Conservation (phyloP, 2,888 invertebrate genomes). For the Drosophila mimica region DNA sequence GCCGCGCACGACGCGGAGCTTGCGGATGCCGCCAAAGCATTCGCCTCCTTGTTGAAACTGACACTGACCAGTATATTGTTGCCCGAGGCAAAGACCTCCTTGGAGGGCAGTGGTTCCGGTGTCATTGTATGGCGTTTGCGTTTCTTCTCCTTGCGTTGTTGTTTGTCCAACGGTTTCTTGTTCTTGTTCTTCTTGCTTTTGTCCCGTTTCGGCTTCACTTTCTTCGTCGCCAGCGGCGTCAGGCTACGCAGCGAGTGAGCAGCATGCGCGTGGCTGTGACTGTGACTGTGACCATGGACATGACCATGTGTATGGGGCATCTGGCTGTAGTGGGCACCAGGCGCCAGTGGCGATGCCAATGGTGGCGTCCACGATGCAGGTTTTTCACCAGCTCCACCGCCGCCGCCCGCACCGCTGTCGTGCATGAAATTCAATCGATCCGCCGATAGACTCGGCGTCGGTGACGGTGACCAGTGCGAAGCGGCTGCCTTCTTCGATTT, state of each 20-base stretch:
- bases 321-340: constrained; percentile 48
- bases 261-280: background rate
- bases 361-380: constrained; percentile 88
- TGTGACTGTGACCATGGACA: constrained; percentile 4
- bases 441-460: constrained; percentile 86
- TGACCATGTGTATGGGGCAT: constrained; percentile 18
- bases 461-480: constrained; percentile 83
- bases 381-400: constrained; percentile 57
- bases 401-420: constrained; percentile 20
- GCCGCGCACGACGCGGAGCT: background rate
- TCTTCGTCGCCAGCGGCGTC: constrained; percentile 80
- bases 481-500: constrained; percentile 72
- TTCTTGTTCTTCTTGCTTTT: constrained; percentile 84
- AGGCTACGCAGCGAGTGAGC: constrained; percentile 44
- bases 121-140: constrained; percentile 83
- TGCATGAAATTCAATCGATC: constrained; percentile 67
- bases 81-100: constrained; percentile 96
- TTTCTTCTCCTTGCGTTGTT: constrained; percentile 80
- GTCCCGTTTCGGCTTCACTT: constrained; percentile 82
- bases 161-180: constrained; percentile 83
- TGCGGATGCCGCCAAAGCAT: constrained; percentile 13
- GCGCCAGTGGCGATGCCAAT: constrained; percentile 79
- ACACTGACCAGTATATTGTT: constrained; percentile 97
- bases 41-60: constrained; percentile 91
- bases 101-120: constrained; percentile 88